These are phyloP conservation scores for Protula sp. DNA, from an alignment of 2,888 invertebrate species.

Conservation along the genomic window DNA sequence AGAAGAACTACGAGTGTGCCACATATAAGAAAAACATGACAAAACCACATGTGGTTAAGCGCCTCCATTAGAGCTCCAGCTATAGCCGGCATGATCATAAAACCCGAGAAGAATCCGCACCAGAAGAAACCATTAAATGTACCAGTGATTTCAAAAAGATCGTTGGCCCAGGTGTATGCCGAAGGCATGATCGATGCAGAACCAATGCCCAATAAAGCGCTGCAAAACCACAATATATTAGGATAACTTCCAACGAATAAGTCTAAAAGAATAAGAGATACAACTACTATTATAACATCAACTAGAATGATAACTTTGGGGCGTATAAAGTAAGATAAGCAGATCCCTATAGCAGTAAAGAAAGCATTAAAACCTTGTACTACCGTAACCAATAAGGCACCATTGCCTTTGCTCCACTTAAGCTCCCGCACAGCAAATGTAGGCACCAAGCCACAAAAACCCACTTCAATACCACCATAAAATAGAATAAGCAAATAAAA, in stretches of 20 bases:
- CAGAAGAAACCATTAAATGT: constrained; percentile 52
- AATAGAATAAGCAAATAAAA: constrained; percentile 50
- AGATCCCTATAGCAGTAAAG: constrained; percentile 37
- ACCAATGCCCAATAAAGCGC: constrained; percentile 51
- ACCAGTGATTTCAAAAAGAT: constrained; percentile 51
- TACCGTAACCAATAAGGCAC: constrained; percentile 48
- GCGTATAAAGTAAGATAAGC: constrained; percentile 47
- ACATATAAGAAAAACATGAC: constrained; percentile 34
- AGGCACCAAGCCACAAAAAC: constrained; percentile 53
- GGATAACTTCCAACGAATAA: constrained; percentile 35
- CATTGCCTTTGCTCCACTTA: constrained; percentile 41
- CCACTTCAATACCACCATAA: constrained; percentile 54
- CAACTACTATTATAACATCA: constrained; percentile 40
- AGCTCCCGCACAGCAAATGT: constrained; percentile 48
- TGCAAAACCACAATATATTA: constrained; percentile 49
- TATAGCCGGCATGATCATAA: constrained; percentile 51
- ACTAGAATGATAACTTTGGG: constrained; percentile 48
- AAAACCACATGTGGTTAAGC: constrained; percentile 43
- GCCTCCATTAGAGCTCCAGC: constrained; percentile 48
- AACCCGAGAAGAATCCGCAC: constrained; percentile 52
- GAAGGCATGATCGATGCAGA: constrained; percentile 55
- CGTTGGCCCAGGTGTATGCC: constrained; percentile 53
- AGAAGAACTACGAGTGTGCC: background rate
- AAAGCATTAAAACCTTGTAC: constrained; percentile 12
- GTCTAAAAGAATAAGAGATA: constrained; percentile 41